Conservation (phyloP, 2,113 vertebrate species). For the Chaetura pelagica region DNA sequence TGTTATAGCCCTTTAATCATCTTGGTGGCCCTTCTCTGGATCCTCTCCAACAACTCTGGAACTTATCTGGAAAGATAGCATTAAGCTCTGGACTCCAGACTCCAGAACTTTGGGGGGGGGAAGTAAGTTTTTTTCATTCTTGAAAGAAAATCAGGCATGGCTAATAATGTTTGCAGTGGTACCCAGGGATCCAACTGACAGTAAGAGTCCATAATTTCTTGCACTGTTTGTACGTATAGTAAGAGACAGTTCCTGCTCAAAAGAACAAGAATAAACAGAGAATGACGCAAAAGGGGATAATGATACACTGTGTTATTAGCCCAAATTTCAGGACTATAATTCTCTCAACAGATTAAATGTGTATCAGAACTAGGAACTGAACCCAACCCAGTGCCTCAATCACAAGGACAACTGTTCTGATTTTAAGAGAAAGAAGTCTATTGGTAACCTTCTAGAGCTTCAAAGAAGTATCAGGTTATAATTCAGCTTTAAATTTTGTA, state of each 20-base stretch:
- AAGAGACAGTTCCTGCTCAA: not conserved
- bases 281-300: not conserved
- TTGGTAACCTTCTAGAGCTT: not conserved
- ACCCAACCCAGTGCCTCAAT: not conserved
- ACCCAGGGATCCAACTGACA: not conserved
- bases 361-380: not conserved
- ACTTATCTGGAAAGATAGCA: not conserved
- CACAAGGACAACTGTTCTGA: not conserved
- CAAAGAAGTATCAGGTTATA: not conserved
- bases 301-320: not conserved
- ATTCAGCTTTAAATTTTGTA: slow-evolving; percentile 19
- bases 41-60: too few relatives aligned
- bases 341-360: not conserved
- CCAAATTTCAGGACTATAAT: not conserved
- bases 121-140: not conserved
- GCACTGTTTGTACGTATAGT: not conserved
- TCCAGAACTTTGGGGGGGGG: not conserved
- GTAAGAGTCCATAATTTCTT: not conserved
- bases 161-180: not conserved
- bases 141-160: not conserved
- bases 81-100: not conserved
- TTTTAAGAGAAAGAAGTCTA: not conserved
- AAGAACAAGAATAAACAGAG: not conserved
- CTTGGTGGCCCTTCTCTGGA: too few relatives aligned
- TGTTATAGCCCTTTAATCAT: too few relatives aligned